Base-by-base conservation (phyloP, 2,888 invertebrate species). In the Drosophila rellima region DNA sequence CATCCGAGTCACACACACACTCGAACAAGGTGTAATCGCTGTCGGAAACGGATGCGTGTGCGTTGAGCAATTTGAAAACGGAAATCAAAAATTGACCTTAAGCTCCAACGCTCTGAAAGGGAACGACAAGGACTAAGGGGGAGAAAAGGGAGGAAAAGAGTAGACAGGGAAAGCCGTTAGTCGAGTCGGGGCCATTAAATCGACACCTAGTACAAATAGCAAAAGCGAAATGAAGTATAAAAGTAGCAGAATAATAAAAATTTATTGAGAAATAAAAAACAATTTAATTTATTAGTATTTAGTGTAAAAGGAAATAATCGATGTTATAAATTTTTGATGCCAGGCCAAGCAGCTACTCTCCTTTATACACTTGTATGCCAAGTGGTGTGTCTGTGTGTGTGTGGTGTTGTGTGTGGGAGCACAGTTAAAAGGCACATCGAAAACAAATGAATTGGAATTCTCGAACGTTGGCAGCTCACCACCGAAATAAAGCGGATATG, bases 201-300 rank as follows among this genome's bases (percentile, higher is more conserved):
- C 85, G 89, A 86, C 85, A 86, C 89, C 89, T 84, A 82, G 64
- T 45, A 40, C 76, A 45, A 54, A 76, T 68, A 48, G 66, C 66
- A 39, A 54, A 20, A 42, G 59, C 71, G 70, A 83, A 88, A 89
- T 76, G 86, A 76, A 82, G 85, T 80, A 87, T 88, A 87, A 81
- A 89, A 85, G 83, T 80, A 82, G 83, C 86, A 86, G 70, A 72
- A 88, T 90, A 91, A 92, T 91, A 91, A 91, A 91, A 91, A 91
- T 90, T 91, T 91, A 91, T 90, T 89, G 86, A 82, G 79, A 89
- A 90, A 91, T 91, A 91, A 90, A 90, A 91, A 90, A 90, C 90
- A 90, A 91, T 91, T 91, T 90, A 90, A 92, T 92, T 92, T 92
- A 91, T 91, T 90, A 89, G 88, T 88, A 90, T 91, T 92, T 89